Evolutionary conservation across 2,797 vertebrate genomes (phyloP).

Genomic region (Enteromius treurensis): DNA sequence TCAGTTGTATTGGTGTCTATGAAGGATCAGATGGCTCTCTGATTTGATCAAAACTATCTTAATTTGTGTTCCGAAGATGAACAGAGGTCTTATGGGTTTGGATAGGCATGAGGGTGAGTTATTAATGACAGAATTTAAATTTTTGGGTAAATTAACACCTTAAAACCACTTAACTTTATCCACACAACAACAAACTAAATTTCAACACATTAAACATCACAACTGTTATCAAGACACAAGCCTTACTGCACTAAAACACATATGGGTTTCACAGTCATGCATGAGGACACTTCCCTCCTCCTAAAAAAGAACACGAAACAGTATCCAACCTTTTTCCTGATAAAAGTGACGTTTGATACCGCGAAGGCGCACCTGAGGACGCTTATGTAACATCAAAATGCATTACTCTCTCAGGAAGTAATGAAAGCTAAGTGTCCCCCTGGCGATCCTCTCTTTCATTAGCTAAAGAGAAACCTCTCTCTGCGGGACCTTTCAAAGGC

Average conservation of each 20-base stretch:
- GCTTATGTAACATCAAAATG: constrained; percentile 11
- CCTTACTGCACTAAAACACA: constrained; percentile 28
- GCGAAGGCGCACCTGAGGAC: not conserved
- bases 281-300: not conserved
- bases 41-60: too few relatives aligned
- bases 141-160: not conserved
- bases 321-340: not conserved
- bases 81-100: too few relatives aligned
- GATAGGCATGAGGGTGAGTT: too few relatives aligned
- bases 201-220: not conserved
- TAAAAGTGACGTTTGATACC: constrained; percentile 9
- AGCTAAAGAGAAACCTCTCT: constrained; percentile 22
- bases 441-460: constrained; percentile 26
- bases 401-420: constrained; percentile 27
- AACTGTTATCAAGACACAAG: not conserved
- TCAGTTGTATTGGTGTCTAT: too few relatives aligned
- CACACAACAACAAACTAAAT: not conserved
- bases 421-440: constrained; percentile 31
- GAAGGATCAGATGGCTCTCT: too few relatives aligned
- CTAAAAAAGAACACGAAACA: not conserved
- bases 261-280: constrained; percentile 3
- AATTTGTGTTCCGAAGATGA: too few relatives aligned
- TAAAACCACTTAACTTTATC: not conserved
- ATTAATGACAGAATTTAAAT: too few relatives aligned
- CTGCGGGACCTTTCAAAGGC: constrained; percentile 7